Conservation (phyloP, 2,888 invertebrate genomes). For the Prosopocoilus inquinatus region DNA sequence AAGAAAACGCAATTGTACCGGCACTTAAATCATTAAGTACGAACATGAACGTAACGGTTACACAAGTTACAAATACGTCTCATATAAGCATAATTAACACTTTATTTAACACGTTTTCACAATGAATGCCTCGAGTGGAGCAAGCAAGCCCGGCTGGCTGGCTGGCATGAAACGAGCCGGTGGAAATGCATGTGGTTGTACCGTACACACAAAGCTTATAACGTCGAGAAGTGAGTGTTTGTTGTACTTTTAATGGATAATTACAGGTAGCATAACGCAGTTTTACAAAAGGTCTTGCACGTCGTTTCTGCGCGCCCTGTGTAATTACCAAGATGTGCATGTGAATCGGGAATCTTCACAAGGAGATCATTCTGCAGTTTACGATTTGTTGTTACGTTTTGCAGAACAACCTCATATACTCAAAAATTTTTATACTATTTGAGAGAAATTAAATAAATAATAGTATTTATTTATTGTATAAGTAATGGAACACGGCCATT, state of each 20-base stretch:
- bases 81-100: conserved; percentile 7
- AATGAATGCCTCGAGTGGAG: conserved; percentile 3
- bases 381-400: no score
- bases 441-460: no score
- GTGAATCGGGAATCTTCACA: neutral
- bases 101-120: conserved; percentile 12
- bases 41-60: no score
- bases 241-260: conserved; percentile 32
- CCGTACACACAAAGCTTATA: neutral
- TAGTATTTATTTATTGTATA: no score
- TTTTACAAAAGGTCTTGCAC: conserved; percentile 16
- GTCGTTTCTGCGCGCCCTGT: neutral
- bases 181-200: neutral
- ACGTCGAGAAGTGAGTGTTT: conserved; percentile 23
- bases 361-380: no score
- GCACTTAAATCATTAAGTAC: no score
- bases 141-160: neutral
- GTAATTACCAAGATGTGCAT: conserved; percentile 1
- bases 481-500: no score
- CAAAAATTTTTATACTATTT: no score
- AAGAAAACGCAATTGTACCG: no score
- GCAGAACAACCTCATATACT: no score
- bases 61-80: neutral
- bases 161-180: neutral
- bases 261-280: conserved; percentile 30